phyloP scores from a whole-genome alignment of 2,113 vertebrate species.

The Bos javanicus region DNA sequence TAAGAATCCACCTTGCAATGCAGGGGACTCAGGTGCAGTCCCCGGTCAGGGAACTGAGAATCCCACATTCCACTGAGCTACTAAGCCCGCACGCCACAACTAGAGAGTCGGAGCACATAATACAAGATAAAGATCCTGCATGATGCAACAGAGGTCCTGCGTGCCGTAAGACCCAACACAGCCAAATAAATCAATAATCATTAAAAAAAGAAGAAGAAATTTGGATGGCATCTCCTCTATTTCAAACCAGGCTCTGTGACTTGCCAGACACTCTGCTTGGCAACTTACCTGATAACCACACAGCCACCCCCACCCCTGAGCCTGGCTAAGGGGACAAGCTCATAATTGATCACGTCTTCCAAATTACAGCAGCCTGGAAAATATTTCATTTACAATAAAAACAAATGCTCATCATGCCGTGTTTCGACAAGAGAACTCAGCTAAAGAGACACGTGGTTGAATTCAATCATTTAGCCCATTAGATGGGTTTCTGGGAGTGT shows the following conservation, averaged over 20 bases:
- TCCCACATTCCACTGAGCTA: neutral
- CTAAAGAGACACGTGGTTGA: neutral
- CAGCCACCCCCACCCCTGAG: neutral
- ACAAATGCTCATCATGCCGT: accelerated
- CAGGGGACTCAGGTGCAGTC: neutral
- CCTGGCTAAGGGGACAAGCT: neutral
- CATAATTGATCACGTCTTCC: neutral
- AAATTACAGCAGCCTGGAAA: neutral
- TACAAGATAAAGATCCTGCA: neutral
- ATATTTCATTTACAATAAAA: neutral
- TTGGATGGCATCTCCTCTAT: accelerated
- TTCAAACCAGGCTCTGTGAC: neutral
- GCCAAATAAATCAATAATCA: neutral
- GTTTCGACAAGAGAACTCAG: neutral
- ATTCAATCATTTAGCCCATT: neutral
- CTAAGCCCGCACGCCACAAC: neutral
- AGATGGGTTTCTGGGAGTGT: neutral
- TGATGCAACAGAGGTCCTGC: neutral
- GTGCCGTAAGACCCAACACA: neutral
- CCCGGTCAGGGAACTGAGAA: neutral
- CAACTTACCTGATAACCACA: accelerated
- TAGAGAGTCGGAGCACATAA: neutral
- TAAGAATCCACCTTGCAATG: neutral
- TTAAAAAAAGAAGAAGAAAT: neutral
- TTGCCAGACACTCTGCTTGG: accelerated